Conservation (phyloP, 2,797 vertebrate species). For the Simalia tracyae region DNA sequence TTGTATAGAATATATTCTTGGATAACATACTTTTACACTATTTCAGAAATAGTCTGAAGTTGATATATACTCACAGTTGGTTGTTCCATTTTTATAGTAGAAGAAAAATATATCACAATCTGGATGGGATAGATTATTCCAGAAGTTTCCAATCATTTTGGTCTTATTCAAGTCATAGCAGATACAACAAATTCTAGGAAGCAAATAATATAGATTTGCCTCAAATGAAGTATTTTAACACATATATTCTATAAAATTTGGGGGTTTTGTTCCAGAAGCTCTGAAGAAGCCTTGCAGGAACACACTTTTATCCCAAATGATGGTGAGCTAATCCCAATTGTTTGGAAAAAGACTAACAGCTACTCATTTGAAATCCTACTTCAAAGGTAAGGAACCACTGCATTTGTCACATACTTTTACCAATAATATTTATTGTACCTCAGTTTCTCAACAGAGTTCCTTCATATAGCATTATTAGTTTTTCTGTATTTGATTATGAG, state of each 20-base stretch:
- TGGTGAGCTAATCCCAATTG: constrained; percentile 29
- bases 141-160: background rate
- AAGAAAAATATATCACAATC: background rate
- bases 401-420: background rate
- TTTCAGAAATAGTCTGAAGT: background rate
- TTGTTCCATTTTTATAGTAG: background rate
- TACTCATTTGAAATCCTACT: background rate
- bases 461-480: background rate
- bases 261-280: constrained; percentile 8
- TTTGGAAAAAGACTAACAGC: background rate
- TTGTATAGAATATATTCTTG: background rate
- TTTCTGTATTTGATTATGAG: background rate
- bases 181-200: background rate
- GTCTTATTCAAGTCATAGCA: background rate
- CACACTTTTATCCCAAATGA: constrained; percentile 44
- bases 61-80: background rate
- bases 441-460: background rate
- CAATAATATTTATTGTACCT: background rate
- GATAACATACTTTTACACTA: background rate
- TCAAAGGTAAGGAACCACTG: background rate
- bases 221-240: background rate
- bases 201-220: background rate
- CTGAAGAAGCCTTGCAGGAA: background rate
- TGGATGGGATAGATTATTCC: background rate
- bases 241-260: background rate